These are phyloP conservation scores for Polyommatus iphigenia DNA, from an alignment of 2,888 invertebrate genomes.

Conservation along the genomic window DNA sequence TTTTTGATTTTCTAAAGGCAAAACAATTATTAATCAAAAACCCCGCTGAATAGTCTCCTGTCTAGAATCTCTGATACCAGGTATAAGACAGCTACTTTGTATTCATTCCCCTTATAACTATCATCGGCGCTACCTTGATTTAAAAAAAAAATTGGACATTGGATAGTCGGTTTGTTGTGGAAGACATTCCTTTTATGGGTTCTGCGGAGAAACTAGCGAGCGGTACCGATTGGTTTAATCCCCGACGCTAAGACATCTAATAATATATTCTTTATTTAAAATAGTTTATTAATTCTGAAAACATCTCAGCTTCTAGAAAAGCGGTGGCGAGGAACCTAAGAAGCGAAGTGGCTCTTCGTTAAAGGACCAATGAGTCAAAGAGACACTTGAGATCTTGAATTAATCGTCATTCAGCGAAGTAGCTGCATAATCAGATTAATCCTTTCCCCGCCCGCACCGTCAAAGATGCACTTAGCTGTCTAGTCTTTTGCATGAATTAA, in stretches of 20 bases:
- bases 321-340: not conserved
- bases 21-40: no score
- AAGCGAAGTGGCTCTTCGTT: slow-evolving; percentile 23
- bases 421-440: slow-evolving; percentile 19
- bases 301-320: not conserved
- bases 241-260: not conserved
- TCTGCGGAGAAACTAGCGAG: not conserved
- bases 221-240: not conserved
- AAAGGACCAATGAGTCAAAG: slow-evolving; percentile 26
- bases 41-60: no score
- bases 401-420: slow-evolving; percentile 30
- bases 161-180: not conserved
- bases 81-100: no score
- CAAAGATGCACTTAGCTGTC: not conserved
- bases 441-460: not conserved
- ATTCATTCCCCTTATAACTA: no score
- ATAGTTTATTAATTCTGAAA: not conserved
- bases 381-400: slow-evolving; percentile 28
- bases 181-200: not conserved
- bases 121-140: no score
- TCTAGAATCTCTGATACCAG: no score
- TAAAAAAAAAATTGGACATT: not conserved
- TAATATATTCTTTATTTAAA: not conserved
- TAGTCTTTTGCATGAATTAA: not conserved
- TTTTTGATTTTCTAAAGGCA: no score